Base-by-base conservation (phyloP, 2,113 vertebrate genomes). In the Menura novaehollandiae region DNA sequence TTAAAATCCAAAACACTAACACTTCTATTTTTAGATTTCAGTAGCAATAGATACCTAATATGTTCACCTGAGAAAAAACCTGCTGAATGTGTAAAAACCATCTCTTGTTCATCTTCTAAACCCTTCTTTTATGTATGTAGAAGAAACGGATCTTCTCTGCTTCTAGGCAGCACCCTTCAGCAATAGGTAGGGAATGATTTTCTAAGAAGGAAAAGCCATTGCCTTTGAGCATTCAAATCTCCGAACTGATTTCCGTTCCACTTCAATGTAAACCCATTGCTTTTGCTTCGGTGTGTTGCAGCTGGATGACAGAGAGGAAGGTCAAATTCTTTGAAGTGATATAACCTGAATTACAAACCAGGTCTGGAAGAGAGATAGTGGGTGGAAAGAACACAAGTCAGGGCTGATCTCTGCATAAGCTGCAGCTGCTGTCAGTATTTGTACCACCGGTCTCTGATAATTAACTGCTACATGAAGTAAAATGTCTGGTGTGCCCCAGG, bases 381-480 rank as follows among this genome's bases (percentile, higher is more conserved):
- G 60, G 69, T 90, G 90, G 91, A 92, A 96, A 77, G 80, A 94
- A 94, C 80, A 91, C 63, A 81, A 94, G 84, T 87, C 75, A 91
- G 88, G 86, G 35, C 87, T 91, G 77, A 91, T 95, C 71, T 88
- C 64, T 53, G 44, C 72, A 74, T 80, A 79, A 52, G 27, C 52
- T 67, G 39, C 72, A 92, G 90, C 83, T 95, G 81, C 49, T 79
- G 68, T 94, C 85, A 83, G 79, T 41, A 64, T 95, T 93, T 95
- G 84, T 90, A 92, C 73, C 23, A 28, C 80, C 41, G 89, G 43
- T 85, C 67, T 88, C 76, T 79, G 71, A 86, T 98, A 97, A 97
- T 97, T 97, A 95, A 83, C 91, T 97, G 91, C 91, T 95, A 92
- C 43, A n/a, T 77, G 89, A 97, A 91, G 43, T 85, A 81, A 91